These are phyloP conservation scores for Phalacrocorax pelagicus DNA, from an alignment of 2,113 vertebrate genomes.

Conservation along the genomic window DNA sequence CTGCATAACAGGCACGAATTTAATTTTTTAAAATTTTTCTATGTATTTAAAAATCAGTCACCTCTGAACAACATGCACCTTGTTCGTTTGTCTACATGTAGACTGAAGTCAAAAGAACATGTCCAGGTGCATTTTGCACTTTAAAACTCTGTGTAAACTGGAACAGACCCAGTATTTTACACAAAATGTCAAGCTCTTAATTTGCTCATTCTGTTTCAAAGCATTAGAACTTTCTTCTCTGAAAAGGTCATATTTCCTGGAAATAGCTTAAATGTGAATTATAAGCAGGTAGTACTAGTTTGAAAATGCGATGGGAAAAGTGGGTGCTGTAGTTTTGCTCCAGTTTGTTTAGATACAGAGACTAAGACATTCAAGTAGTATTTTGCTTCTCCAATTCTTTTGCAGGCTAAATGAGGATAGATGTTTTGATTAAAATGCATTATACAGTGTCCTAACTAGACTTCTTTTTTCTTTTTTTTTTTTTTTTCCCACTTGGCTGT, in stretches of 20 bases:
- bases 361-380: not conserved
- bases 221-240: not conserved
- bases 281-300: not conserved
- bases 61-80: not conserved
- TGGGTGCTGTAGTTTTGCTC: not conserved
- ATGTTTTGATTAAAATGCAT: not conserved
- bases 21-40: not conserved
- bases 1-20: not conserved
- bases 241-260: not conserved
- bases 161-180: not conserved
- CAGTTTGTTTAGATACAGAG: not conserved
- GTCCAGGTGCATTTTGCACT: not conserved
- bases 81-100: not conserved
- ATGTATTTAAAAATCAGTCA: not conserved
- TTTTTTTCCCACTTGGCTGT: not conserved
- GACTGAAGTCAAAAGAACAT: not conserved
- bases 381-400: not conserved
- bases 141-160: not conserved
- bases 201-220: not conserved
- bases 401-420: not conserved
- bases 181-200: not conserved
- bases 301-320: not conserved
- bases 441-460: not conserved
- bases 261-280: not conserved
- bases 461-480: not conserved